Base-by-base conservation (phyloP, 2,113 vertebrate genomes). In the Ophiodon elongatus region DNA sequence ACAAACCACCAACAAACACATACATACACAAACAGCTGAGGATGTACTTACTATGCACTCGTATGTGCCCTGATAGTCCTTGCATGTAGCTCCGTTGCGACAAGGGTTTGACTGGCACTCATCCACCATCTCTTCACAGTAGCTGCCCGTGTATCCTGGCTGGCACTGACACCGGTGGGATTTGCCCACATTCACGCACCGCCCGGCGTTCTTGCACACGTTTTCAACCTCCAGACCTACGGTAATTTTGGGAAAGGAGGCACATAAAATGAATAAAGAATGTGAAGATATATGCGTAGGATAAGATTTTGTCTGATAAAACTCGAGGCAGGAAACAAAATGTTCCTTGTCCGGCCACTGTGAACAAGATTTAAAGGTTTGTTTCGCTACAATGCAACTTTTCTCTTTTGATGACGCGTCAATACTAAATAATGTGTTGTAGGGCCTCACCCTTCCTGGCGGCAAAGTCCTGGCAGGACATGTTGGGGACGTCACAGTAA, bases 71-170 rank as follows among this genome's bases (percentile, higher is more conserved):
- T 93, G 94, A 76, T 94, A 95, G 92, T 97, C 96, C 10, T 96
- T 93, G 79, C 97, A 98, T 0, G 95, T 97, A 23, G 96, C 97
- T 80, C 97, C 97, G 0, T 99, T 96, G 68, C 95, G 96, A 94
- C 98, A 99, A 1, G 97, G 97, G 85, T 96, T 95, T 9, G 97
- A 96, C 88, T 96, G 95, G 91, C 98, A 99, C 88, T 99, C 98
- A 0, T 99, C 88, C 0, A 98, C 94, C 86, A 96, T 96, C 31
- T 94, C 91, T 69, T 97, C 95, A 0, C 98, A 99, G 95, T 99
- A 98, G 85, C 97, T 98, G 84, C 98, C 98, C 0, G 89, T 96
- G 94, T 97, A 99, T 37, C 98, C 98, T 41, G 89, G 86, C 41
- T 96, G 96, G 85, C 98, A 99, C 70, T 93, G 91, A 81, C 98